Conservation (phyloP, 1,140 invertebrate genomes). For the Chlorops oryzae region DNA sequence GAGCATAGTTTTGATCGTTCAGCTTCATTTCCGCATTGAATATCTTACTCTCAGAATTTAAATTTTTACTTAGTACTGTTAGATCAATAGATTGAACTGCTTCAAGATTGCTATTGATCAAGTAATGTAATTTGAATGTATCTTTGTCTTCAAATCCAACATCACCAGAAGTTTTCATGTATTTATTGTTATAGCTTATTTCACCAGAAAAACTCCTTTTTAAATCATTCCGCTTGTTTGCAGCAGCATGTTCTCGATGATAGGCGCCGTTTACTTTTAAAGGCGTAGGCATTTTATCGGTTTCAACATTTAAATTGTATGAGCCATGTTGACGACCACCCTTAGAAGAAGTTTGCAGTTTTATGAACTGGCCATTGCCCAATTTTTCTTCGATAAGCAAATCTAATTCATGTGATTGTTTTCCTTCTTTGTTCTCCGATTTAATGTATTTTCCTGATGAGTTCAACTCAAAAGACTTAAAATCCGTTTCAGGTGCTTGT, state of each 20-base stretch:
- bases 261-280: slow-evolving; percentile 31
- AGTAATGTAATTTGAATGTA: slow-evolving; percentile 15
- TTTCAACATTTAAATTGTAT: slow-evolving; percentile 25
- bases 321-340: slow-evolving; percentile 22
- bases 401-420: slow-evolving; percentile 14
- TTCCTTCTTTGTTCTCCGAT: background rate
- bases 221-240: slow-evolving; percentile 18
- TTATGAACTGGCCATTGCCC: slow-evolving; percentile 22
- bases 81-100: slow-evolving; percentile 54
- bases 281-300: slow-evolving; percentile 19
- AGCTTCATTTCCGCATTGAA: slow-evolving; percentile 18
- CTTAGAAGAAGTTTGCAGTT: slow-evolving; percentile 20
- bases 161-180: slow-evolving; percentile 21
- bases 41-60: slow-evolving; percentile 48
- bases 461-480: slow-evolving; percentile 47
- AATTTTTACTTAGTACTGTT: slow-evolving; percentile 51
- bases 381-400: slow-evolving; percentile 20
- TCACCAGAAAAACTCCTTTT: slow-evolving; percentile 24
- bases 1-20: slow-evolving; percentile 16
- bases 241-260: slow-evolving; percentile 15
- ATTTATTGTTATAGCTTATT: slow-evolving; percentile 25
- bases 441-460: slow-evolving; percentile 32
- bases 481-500: slow-evolving; percentile 50
- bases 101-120: slow-evolving; percentile 50
- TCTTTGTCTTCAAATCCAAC: slow-evolving; percentile 13